Evolutionary conservation across 2,797 vertebrate genomes (phyloP), one percentile per base, ranked within the genome.

Genomic region (Enteromius thamalakanensis): DNA sequence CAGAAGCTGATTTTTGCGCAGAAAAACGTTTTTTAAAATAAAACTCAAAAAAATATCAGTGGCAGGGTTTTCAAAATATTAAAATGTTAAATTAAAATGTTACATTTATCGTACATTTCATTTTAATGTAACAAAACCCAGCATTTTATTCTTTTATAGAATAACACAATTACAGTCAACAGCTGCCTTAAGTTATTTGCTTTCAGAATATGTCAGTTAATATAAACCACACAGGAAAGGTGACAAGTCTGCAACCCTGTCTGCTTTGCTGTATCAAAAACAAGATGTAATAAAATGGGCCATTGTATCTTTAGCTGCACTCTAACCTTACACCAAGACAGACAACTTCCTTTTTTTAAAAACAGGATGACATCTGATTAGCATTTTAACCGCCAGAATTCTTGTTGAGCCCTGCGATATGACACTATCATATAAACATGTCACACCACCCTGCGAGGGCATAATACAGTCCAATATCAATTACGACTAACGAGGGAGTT

Each of bases 401-500:
- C 55, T 64, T 9, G 15, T 70, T 85, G 34, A 58, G 34, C 42
- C 51, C 26, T 15, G 45, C 60, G 34, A 47, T 67, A 72, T 80
- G 62, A 84, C 62, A 79, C 45, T 47, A 85, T 79, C 74, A 84
- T 60, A 53, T 79, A 85, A 82, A 81, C 79, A 82, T 81, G 81
- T 86, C 68, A 80, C 55, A 67, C 51, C 26, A 19, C 37, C 62
- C 53, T 62, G 70, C 23, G 26, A 82, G 51, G 78, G 68, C 58
- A 72, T 55, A 64, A 87, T 47, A 47, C n/a, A 42, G 47, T 79
- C 70, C 67, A 70, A 81, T 77, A 81, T 68, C 55, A 58, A 77
- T 84, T 84, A 88, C 78, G 85, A 84, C 82, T 83, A 87, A 82
- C 62, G 75, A 86, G 83, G 42, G 37, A 78, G 75, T 29, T 40